These are phyloP conservation scores for Euproctis similis DNA, from an alignment of 2,888 invertebrate species.

Conservation along the genomic window DNA sequence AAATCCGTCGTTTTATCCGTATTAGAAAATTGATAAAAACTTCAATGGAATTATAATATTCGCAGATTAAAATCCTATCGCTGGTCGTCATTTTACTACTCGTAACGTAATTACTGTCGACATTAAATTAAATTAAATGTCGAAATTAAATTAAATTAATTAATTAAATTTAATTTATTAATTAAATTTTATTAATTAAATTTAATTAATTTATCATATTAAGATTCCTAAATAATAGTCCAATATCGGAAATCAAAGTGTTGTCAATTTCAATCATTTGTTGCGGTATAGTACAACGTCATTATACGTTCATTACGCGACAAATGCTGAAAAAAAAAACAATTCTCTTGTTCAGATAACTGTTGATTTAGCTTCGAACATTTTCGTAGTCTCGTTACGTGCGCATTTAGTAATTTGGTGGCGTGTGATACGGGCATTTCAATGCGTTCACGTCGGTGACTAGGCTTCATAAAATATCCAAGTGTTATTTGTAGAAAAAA, in stretches of 20 bases:
- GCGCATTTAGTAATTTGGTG: background rate
- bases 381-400: slow-evolving; percentile 1
- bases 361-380: background rate
- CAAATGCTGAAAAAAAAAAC: slow-evolving; percentile 6
- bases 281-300: slow-evolving; percentile 11
- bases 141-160: too few species aligned
- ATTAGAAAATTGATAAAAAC: too few species aligned
- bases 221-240: too few species aligned
- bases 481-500: slow-evolving; percentile 36
- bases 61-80: too few species aligned
- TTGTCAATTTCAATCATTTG: slow-evolving; percentile 6
- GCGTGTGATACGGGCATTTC: slow-evolving; percentile 3
- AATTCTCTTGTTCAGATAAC: background rate
- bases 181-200: too few species aligned
- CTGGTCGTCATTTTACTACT: too few species aligned
- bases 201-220: too few species aligned
- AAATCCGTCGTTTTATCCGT: too few species aligned
- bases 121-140: too few species aligned
- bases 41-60: too few species aligned
- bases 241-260: background rate
- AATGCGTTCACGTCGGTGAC: background rate
- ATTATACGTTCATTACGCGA: slow-evolving; percentile 7
- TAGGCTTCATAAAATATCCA: slow-evolving; percentile 9
- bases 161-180: too few species aligned
- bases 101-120: too few species aligned